Base-by-base conservation (phyloP, 2,888 invertebrate species). In the Andricus quercusramuli region DNA sequence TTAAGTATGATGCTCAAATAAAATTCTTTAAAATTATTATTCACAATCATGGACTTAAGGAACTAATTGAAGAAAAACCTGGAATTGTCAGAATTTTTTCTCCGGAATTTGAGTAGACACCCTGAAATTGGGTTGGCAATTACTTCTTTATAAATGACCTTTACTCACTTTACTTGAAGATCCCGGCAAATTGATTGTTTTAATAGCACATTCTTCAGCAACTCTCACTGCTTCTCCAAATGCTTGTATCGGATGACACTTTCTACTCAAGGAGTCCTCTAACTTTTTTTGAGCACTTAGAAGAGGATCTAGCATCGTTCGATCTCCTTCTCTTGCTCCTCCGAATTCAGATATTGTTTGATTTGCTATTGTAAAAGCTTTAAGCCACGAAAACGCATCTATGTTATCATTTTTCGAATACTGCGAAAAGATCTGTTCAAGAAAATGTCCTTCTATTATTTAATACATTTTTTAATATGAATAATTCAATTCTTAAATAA, bases 241-340 rank as follows among this genome's bases (percentile, higher is more conserved):
- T 64, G 92, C 90, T 59, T 90, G 86, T 25, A 93, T 83, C 41
- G 85, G 86, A 67, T 88, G 80, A 64, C 80, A 77, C 17, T 85
- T 86, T 41, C 62, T 37, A n/a, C 44, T 77, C 44, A 90, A 85
- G 70, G 87, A 83, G 25, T 88, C 83, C 82, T 86, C 84, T n/a
- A 92, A 84, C 20, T 85, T 83, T 59, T 78, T 80, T 64, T 89
- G 86, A 44, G 90, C 91, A 20, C 87, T 85, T 67, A 86, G 83
- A 56, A 93, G 85, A 41, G 93, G 91, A 85, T 92, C 92, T 83
- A 96, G 95, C 95, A 97, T 95, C 20, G 96, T 96, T 83, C 96
- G 93, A 88, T 96, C 95, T 0, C 96, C 96, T 9, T 94, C 94
- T 83, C 94, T 94, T 0, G 96, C 96, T 25, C 95, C 94, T 2